Evolutionary conservation across 2,797 vertebrate species (phyloP), one percentile per base, ranked within the genome.

Genomic region (Pipistrellus pipistrellus): DNA sequence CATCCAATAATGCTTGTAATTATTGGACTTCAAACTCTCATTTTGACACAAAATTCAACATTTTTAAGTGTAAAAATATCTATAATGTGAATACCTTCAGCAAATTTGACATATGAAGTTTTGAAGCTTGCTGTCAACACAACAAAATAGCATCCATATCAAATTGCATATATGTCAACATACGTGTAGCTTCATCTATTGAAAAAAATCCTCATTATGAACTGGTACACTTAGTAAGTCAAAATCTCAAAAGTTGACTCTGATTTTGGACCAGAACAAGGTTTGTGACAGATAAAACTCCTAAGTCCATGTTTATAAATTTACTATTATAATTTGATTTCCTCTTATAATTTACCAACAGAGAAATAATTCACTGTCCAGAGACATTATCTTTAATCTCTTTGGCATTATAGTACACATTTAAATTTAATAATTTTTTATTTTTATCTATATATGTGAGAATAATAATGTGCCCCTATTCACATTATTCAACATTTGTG

Each of bases 381-480:
- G 13, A 66, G 38, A 78, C 88, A 46, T 51, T 90, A 32, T 59
- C 71, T 94, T 88, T 78, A 51, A 90, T 55, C 30, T 68, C 14
- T 59, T 86, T 83, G 76, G 23, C 5, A 41, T 59, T 91, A 38
- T 21, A 72, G 17, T 46, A n/a, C 6, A 76, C 4, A 53, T 1
- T 78, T 59, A 81, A 88, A 94, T 85, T 13, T 32, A 69, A 35
- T 32, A 62, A 73, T 55, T 18, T 90, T 15, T 8, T 10, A 32
- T 88, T 92, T 94, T 93, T 71, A 32, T 44, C 41, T 68, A 53
- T 25, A 15, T 85, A 17, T 57, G 5, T 53, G 66, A 93, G 27
- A 14, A 68, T n/a, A 83, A 85, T 35, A 27, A 62, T 6, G 0
- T 62, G 21, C 71, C 71, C 57, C 30, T 48, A 73, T 77, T 41